Percentiles rank a stretch among this genome's conserved stretches.
Evolutionary conservation across 1,140 invertebrate genomes (phyloP).

Genomic region (Micrasema longulum): DNA sequence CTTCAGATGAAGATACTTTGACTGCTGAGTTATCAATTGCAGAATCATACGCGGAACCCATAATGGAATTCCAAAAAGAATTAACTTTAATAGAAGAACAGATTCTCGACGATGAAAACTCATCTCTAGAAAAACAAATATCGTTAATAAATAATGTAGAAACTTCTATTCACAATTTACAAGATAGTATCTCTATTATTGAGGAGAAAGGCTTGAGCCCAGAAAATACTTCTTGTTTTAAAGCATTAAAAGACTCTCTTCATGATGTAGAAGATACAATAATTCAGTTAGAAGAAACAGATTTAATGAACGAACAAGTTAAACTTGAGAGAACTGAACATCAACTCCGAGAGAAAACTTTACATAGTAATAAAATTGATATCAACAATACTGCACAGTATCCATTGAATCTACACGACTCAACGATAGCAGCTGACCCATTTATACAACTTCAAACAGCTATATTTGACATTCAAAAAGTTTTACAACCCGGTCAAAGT

Average conservation of each 20-base stretch:
- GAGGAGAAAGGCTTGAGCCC: constrained; percentile 25
- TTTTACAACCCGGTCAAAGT: not conserved
- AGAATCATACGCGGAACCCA: constrained; percentile 51
- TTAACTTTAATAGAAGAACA: constrained; percentile 43
- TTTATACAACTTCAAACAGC: not conserved
- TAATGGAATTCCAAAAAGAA: constrained; percentile 51
- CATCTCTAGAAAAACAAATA: constrained; percentile 29
- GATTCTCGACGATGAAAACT: constrained; percentile 31
- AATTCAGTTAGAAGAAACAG: constrained; percentile 43
- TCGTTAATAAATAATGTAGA: constrained; percentile 41
- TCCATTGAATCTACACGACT: too few relatives aligned
- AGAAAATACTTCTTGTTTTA: constrained; percentile 35
- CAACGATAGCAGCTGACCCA: not conserved
- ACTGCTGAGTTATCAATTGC: constrained; percentile 50
- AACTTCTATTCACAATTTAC: constrained; percentile 46
- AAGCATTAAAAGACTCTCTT: constrained; percentile 37
- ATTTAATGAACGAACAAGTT: not conserved
- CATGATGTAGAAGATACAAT: constrained; percentile 42
- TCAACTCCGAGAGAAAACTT: too few relatives aligned
- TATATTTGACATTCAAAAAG: constrained; percentile 3
- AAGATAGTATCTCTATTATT: constrained; percentile 42
- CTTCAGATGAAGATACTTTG: constrained; percentile 48
- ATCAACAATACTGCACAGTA: too few relatives aligned
- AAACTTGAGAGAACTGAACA: not conserved
- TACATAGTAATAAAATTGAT: too few relatives aligned